Evolutionary conservation across 2,888 invertebrate genomes (phyloP).

Genomic region (Drosophila merina): DNA sequence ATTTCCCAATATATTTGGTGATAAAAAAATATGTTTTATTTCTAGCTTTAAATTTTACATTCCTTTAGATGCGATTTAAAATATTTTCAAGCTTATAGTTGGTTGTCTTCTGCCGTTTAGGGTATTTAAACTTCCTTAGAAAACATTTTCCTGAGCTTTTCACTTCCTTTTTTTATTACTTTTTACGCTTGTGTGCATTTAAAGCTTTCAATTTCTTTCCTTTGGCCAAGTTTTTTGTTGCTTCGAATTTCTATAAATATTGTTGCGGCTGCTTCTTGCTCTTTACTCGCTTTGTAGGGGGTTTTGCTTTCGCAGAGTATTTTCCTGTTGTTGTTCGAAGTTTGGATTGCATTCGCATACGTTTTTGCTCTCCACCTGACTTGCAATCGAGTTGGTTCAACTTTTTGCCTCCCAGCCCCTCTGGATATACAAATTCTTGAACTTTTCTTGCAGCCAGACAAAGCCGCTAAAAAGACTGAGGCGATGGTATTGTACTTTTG

Average conservation of each 20-base stretch:
- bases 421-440: conserved; percentile 27
- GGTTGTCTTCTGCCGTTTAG: conserved; percentile 7
- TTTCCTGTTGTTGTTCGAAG: conserved; percentile 39
- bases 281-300: conserved; percentile 32
- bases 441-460: conserved; percentile 27
- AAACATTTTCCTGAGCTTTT: conserved; percentile 10
- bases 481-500: background rate
- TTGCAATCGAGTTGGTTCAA: conserved; percentile 26
- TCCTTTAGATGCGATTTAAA: too few species aligned
- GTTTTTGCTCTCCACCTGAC: conserved; percentile 24
- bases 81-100: too few species aligned
- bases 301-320: conserved; percentile 30
- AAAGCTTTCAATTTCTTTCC: conserved; percentile 48
- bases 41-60: too few species aligned
- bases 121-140: conserved; percentile 38
- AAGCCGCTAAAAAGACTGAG: conserved; percentile 20
- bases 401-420: conserved; percentile 21
- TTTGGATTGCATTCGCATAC: conserved; percentile 55
- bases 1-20: too few species aligned
- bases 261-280: conserved; percentile 49
- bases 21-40: too few species aligned
- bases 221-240: conserved; percentile 30
- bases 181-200: conserved; percentile 74
- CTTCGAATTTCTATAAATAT: conserved; percentile 67
- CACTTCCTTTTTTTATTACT: conserved; percentile 32